These are phyloP conservation scores for Leiothrix lutea DNA, from an alignment of 2,113 vertebrate species.

Conservation along the genomic window DNA sequence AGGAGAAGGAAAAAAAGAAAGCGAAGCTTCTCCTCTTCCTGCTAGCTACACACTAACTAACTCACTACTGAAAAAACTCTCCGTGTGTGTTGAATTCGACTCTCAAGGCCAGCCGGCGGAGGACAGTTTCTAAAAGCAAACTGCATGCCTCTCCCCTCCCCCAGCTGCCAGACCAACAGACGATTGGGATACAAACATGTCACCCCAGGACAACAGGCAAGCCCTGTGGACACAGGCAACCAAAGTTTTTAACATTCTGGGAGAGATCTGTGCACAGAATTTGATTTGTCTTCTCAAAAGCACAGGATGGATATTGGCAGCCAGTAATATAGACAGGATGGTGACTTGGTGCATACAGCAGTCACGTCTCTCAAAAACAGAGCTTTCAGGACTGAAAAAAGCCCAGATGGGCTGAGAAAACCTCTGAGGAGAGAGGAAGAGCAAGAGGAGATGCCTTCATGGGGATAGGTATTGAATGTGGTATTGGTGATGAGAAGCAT, in stretches of 20 bases:
- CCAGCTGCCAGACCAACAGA: too few relatives aligned
- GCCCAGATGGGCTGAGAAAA: not conserved
- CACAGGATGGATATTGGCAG: not conserved
- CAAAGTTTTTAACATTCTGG: not conserved
- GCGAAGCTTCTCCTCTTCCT: too few relatives aligned
- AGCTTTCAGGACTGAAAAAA: not conserved
- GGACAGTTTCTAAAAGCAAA: too few relatives aligned
- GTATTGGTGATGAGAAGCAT: not conserved
- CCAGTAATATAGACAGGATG: not conserved
- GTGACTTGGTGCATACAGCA: not conserved
- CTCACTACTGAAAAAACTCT: too few relatives aligned
- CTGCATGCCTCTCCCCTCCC: too few relatives aligned
- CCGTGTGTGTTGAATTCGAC: too few relatives aligned
- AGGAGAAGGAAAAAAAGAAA: too few relatives aligned
- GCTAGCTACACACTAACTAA: too few relatives aligned
- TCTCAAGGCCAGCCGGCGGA: too few relatives aligned
- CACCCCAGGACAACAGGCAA: too few relatives aligned
- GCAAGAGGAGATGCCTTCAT: not conserved
- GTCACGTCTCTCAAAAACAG: not conserved
- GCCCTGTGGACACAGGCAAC: not conserved
- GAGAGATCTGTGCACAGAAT: not conserved
- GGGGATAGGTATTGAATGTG: not conserved
- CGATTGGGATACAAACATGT: too few relatives aligned
- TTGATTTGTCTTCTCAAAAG: not conserved
- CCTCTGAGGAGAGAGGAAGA: not conserved